phyloP scores from a whole-genome alignment of 2,113 vertebrate species.

The Pachypanchax playfairii region DNA sequence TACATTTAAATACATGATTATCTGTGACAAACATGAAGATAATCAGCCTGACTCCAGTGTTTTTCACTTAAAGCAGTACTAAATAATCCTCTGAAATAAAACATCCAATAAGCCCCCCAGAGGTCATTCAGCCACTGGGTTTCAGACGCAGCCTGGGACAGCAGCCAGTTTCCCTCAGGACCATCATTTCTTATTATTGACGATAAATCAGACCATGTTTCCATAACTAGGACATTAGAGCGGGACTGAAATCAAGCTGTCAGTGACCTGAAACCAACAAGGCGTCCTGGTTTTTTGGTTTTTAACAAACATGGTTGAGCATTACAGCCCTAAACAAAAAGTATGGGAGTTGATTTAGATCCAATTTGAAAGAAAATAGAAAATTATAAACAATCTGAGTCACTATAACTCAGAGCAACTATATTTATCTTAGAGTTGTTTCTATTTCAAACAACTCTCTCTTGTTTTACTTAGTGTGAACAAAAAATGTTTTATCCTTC shows the following conservation, averaged over 20 bases:
- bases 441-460: too few species aligned
- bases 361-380: not conserved
- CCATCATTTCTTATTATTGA: slow-evolving; percentile 57
- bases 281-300: slow-evolving; percentile 9
- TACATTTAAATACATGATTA: not conserved
- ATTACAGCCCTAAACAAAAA: not conserved
- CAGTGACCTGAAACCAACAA: slow-evolving; percentile 34
- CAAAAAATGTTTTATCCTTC: too few species aligned
- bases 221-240: slow-evolving; percentile 71
- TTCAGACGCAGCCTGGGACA: slow-evolving; percentile 21
- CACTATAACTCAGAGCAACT: too few species aligned
- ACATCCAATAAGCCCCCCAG: slow-evolving; percentile 16
- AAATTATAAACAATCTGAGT: not conserved
- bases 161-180: slow-evolving; percentile 28
- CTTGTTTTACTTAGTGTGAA: too few species aligned
- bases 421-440: too few species aligned
- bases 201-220: slow-evolving; percentile 70
- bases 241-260: slow-evolving; percentile 42
- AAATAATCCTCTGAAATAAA: too few species aligned
- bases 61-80: too few species aligned
- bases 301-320: not conserved
- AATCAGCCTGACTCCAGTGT: too few species aligned
- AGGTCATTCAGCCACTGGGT: slow-evolving; percentile 25
- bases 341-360: slow-evolving; percentile 5
- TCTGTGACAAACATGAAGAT: not conserved